Base-by-base conservation (phyloP, 2,888 invertebrate genomes). In the Drosophila diplacantha region DNA sequence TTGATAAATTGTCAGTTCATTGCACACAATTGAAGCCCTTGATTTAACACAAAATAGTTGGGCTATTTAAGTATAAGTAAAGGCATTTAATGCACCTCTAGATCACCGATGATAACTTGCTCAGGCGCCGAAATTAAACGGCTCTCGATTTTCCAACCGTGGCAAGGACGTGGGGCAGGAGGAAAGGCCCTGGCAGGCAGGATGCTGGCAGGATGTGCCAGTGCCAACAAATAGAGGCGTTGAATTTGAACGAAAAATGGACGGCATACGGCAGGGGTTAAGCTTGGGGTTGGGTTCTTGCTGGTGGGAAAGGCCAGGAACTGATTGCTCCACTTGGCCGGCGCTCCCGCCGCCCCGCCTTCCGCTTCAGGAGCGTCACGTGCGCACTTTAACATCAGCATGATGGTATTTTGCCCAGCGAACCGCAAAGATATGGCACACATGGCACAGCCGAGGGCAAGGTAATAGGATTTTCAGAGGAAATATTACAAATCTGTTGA, bases 381-480 rank as follows among this genome's bases (percentile, higher is more conserved):
- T 80, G 75, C 78, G 76, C 75, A 76, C 81, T 80, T 79, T 75
- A 78, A 70, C 78, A 81, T 76, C 79, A 70, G 64, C 79, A 72
- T 73, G 72, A 70, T 75, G 75, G 70, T 80, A 75, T 80, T 77
- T 77, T 68, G 77, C 56, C 58, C 73, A 74, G 41, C 66, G 75
- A 72, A 70, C 76, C 79, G 79, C 73, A 67, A 51, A 68, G 62
- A 54, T 58, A 59, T 56, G 31, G 37, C 56, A 53, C 39, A 32
- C 26, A 43, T 38, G 18, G 1, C 5, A 46, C 44, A 46, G 20
- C 1, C 3, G 8, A 5, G 20, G 20, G 8, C 14, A 46, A 31
- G 14, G 18, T 18, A 44, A 44, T 18, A 44, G 18, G 5, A 14
- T 8, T 39, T 20, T 1, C 0, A 22, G 4, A 0, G 1, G 6